phyloP scores from a whole-genome alignment of 2,888 invertebrate species.

The Ceramica pisi region DNA sequence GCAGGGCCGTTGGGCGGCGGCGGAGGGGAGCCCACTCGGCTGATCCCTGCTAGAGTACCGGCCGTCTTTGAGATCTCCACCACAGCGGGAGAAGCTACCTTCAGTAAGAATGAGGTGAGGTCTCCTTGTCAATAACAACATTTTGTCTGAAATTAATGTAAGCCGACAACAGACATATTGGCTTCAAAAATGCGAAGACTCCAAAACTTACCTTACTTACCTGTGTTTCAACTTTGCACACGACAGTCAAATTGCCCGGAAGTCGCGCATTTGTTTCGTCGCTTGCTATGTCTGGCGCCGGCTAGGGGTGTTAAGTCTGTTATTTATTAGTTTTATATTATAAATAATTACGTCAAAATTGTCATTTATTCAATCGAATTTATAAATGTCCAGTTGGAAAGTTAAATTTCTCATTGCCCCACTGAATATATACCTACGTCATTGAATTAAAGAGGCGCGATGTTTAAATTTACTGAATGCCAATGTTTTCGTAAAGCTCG shows the following conservation, averaged over 20 bases:
- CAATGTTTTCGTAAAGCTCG: constrained; percentile 40
- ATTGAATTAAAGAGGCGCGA: constrained; percentile 32
- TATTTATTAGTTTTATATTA: background rate
- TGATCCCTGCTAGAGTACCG: constrained; percentile 97
- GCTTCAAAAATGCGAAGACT: background rate
- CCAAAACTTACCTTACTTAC: too few species aligned
- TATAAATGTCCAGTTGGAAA: background rate
- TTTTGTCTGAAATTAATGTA: background rate
- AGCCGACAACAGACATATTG: background rate
- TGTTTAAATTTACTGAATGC: constrained; percentile 48
- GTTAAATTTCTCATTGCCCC: background rate
- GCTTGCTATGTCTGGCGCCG: background rate
- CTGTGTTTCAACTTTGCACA: background rate
- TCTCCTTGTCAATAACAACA: background rate
- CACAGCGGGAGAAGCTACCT: constrained; percentile 85
- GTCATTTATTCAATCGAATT: background rate
- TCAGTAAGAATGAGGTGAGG: constrained; percentile 86
- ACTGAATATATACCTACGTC: background rate
- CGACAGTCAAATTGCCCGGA: too few species aligned
- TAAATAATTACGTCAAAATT: background rate
- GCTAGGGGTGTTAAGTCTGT: background rate
- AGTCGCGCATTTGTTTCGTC: too few species aligned
- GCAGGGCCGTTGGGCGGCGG: constrained; percentile 93
- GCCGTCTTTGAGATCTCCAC: constrained; percentile 97
- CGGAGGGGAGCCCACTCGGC: constrained; percentile 96